Evolutionary conservation across 2,113 vertebrate species (phyloP), one percentile per base, ranked within the genome.

Genomic region (Argyrosomus japonicus): DNA sequence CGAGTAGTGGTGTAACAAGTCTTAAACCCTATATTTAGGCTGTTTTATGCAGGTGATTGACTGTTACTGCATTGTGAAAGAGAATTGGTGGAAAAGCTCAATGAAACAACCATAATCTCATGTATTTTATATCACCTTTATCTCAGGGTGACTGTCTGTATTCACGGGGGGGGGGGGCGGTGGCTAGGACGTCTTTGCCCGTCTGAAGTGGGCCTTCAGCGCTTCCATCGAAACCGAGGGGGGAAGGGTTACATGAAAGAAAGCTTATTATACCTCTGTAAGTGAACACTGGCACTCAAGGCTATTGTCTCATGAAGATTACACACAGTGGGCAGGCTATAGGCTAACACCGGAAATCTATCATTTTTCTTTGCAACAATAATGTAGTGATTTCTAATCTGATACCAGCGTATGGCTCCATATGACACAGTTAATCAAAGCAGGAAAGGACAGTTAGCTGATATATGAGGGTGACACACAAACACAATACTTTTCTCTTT

Each of bases 21-120:
- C 94, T 71, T 91, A 93, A 88, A 95, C 92, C 95, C 95, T 94
- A 88, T 95, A 95, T 96, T 95, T 95, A 95, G 88, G 75, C 84
- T 51, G 88, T 83, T 93, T 94, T 92, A 90, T 93, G 90, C 92
- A 89, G 92, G 89, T 94, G 94, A 95, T 95, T 95, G 94, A 89
- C 93, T 93, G 93, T 92, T 94, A 90, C 89, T 81, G 90, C 93
- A 90, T 93, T 92, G 92, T 91, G 90, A 75, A 84, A 92, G 91
- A 84, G 90, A 92, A 87, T 57, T 68, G 77, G 84, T 61, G 79
- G 83, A 87, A 88, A 90, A 91, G 92, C 94, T 94, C 93, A 92
- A 93, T 93, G 89, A 92, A 95, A 92, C 85, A 48, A 91, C 88
- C 74, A 92, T 95, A 91, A 95, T 95, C 94, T 94, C 83, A 85